Evolutionary conservation across 1,140 invertebrate genomes (phyloP), one percentile per base, ranked within the genome.

Genomic region (Trichomalopsis sarcophagae): DNA sequence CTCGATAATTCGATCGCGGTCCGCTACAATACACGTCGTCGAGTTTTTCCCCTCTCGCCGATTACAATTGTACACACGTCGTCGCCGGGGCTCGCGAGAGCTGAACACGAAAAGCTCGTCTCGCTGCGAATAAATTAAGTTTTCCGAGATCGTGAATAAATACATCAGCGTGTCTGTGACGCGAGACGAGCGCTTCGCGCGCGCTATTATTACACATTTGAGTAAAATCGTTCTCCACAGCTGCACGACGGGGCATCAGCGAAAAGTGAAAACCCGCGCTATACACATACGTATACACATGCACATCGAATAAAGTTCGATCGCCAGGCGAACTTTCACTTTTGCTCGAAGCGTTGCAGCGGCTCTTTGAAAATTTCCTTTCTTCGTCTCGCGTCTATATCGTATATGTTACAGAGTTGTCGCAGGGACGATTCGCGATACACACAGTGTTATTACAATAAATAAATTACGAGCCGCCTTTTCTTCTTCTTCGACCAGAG

Each of bases 1-100:
- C 71, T 84, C 84, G 85, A 44, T 81, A 91, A 91, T 91, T 90
- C 89, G 90, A 87, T 88, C 89, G 89, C 89, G 91, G 91, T 91
- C 91, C 90, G 84, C 68, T 71, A 30, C n/a, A 40, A n/a, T 23
- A 82, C 27, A 27, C 62, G 81, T 86, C 86, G 76, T 86, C 82
- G 36, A 83, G 11, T 47, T 36, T 71, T 40, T 85, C 30, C 9
- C 6, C 27, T 71, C 4, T 81, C 27, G 17, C 21, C 7, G 17
- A 62, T 62, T 7, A n/a, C 7, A n/a, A n/a, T 62, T 62, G 6
- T 62, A 62, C 76, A 14, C n/a, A 47, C n/a, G 44, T 50, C 50
- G 30, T 11, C n/a, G 62, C 33, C 3, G 27, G 27, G 27, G 27
- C 1, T 27, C 40, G 40, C 40, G 40, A 5, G 30, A 33, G 33